Evolutionary conservation across 2,797 vertebrate genomes (phyloP).

Genomic region (Typhlichthys eigenmanni): DNA sequence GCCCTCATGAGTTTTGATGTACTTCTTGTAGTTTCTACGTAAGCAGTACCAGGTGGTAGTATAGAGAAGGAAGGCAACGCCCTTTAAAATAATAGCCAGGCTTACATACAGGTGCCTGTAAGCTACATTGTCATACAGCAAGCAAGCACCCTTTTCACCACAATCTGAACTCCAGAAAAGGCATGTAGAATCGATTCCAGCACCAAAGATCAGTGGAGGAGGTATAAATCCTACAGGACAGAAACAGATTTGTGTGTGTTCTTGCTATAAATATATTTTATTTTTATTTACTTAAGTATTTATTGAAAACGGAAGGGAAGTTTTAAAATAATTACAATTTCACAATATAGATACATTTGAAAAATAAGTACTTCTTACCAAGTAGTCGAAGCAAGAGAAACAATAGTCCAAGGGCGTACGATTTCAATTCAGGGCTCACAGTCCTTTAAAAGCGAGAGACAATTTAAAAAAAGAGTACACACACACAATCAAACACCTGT

Average conservation of each 20-base stretch:
- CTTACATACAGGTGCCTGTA: constrained; percentile 95
- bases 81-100: constrained; percentile 94
- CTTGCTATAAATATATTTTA: too few relatives aligned
- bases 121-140: constrained; percentile 89
- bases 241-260: too few relatives aligned
- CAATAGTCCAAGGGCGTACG: constrained; percentile 93
- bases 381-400: constrained; percentile 93
- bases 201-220: constrained; percentile 95
- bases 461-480: not conserved
- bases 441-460: constrained; percentile 75
- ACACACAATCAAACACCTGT: not conserved
- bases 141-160: constrained; percentile 89
- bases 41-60: constrained; percentile 95
- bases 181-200: constrained; percentile 96
- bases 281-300: too few relatives aligned
- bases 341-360: not conserved
- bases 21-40: constrained; percentile 93
- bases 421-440: constrained; percentile 96
- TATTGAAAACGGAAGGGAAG: too few relatives aligned
- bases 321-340: too few relatives aligned
- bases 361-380: constrained; percentile 77
- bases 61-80: constrained; percentile 93
- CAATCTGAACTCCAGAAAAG: constrained; percentile 97
- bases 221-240: constrained; percentile 91
- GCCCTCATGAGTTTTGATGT: constrained; percentile 91